A percentile compares a stretch with the other conserved stretches of the same genome.
Evolutionary conservation across 1,140 invertebrate species (phyloP).

Genomic region (Episyrphus balteatus): DNA sequence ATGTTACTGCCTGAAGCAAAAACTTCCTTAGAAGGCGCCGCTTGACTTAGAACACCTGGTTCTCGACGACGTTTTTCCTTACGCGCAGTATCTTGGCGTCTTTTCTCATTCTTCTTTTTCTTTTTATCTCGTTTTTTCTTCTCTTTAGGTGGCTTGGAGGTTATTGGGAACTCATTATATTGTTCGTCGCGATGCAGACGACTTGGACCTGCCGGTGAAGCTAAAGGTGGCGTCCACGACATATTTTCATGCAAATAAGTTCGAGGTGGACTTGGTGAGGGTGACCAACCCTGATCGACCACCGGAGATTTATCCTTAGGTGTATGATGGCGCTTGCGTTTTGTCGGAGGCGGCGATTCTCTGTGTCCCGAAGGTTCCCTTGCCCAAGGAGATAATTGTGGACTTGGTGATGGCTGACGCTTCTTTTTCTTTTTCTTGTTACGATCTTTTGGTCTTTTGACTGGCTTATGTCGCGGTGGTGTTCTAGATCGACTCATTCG

Average conservation of each 20-base stretch:
- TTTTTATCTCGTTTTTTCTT: slow-evolving; percentile 34
- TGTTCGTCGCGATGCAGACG: not conserved
- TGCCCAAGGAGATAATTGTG: slow-evolving; percentile 5
- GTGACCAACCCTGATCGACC: slow-evolving; percentile 34
- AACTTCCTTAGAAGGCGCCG: slow-evolving; percentile 70
- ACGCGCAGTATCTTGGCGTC: slow-evolving; percentile 37
- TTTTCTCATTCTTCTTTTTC: slow-evolving; percentile 38
- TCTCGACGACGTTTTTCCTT: slow-evolving; percentile 48
- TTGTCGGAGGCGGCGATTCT: slow-evolving; percentile 20
- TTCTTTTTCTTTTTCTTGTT: slow-evolving; percentile 27
- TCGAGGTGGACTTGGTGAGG: slow-evolving; percentile 18
- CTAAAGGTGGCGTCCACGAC: slow-evolving; percentile 30
- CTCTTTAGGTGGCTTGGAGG: slow-evolving; percentile 9
- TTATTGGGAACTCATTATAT: no score
- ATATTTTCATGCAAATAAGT: slow-evolving; percentile 14
- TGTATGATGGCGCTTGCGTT: slow-evolving; percentile 15
- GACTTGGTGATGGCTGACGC: slow-evolving; percentile 18
- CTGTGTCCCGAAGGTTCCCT: slow-evolving; percentile 16
- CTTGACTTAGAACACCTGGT: slow-evolving; percentile 41
- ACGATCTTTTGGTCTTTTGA: slow-evolving; percentile 25
- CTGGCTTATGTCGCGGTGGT: slow-evolving; percentile 8
- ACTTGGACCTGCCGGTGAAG: slow-evolving; percentile 26
- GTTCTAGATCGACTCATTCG: slow-evolving; percentile 27
- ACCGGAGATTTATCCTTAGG: slow-evolving; percentile 11
- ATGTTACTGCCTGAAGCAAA: slow-evolving; percentile 87